Base-by-base conservation (phyloP, 2,888 invertebrate species). In the Thecophora atra region DNA sequence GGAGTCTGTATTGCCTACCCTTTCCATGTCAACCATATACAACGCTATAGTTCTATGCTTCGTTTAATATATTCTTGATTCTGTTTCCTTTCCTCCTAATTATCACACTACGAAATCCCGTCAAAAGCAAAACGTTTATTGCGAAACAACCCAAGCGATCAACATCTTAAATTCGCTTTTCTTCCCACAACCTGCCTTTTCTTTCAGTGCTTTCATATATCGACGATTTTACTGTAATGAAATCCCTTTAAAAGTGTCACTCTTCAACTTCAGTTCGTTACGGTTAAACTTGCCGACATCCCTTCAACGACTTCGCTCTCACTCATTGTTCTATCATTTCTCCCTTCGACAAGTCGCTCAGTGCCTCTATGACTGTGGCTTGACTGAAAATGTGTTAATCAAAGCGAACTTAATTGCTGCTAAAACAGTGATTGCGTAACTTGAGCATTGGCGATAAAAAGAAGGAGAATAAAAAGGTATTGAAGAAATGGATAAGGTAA, bases 401-500 rank as follows among this genome's bases (percentile, higher is more conserved):
- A 81, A 82, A 82, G 81, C 81, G 78, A 80, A 78, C 79, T 81
- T 81, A 81, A 82, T 82, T 82, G 81, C 78, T 77, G 76, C 76
- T 73, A 78, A 79, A 78, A 76, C 79, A 72, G 60, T 72, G 72
- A 72, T 72, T 72, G 63, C 68, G 65, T 71, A 56, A 71, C 47
- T 66, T 51, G 30, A 54, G 37, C 17, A 17, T 8, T 37, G 64
- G 26, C 15, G 47, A 24, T 24, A 44, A 42, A 24, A 17, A 42
- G 4, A 19, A 8, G 44, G 4, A n/a, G n/a, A n/a, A n/a, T n/a
- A n/a, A 17, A 2, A 15, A 26, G 21, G 13, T 28, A 17, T 6
- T 15, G 58, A 15, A 17, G 58, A 2, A 26, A 28, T 13, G 58
- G 21, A 28, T 28, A 28, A n/a, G 6, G n/a, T n/a, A 8, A 0